Evolutionary conservation across 2,888 invertebrate species (phyloP).

Genomic region (Pilophorus perplexus): DNA sequence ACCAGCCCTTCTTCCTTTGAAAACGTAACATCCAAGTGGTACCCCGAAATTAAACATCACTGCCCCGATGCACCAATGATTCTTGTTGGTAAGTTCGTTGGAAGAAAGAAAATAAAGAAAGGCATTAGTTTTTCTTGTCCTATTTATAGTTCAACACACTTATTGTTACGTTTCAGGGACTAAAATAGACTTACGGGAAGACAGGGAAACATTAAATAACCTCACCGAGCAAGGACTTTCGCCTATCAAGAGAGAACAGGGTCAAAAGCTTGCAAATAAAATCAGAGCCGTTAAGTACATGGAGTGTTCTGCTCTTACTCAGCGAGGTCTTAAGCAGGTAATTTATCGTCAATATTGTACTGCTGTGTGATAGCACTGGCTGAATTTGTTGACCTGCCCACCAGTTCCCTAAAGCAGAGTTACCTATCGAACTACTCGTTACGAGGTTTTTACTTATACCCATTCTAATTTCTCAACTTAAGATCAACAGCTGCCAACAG

Average conservation of each 20-base stretch:
- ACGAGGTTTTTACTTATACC: too few relatives aligned
- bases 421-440: too few relatives aligned
- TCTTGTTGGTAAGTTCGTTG: constrained; percentile 64
- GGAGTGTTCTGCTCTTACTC: constrained; percentile 99
- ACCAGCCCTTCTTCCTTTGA: constrained; percentile 99
- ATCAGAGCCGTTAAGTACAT: constrained; percentile 98
- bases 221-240: constrained; percentile 92
- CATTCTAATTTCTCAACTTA: too few relatives aligned
- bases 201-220: constrained; percentile 88
- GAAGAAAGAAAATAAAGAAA: too few relatives aligned
- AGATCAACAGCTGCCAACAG: too few relatives aligned
- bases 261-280: constrained; percentile 97
- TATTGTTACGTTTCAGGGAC: constrained; percentile 65
- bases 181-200: constrained; percentile 97
- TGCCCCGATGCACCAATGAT: constrained; percentile 99
- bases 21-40: constrained; percentile 99
- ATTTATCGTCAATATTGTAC: not conserved
- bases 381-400: too few relatives aligned
- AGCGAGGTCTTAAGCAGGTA: constrained; percentile 90
- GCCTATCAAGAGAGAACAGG: constrained; percentile 95
- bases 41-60: constrained; percentile 99
- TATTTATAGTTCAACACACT: not conserved
- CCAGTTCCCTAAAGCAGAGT: too few relatives aligned
- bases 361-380: too few relatives aligned
- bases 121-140: not conserved